phyloP scores from a whole-genome alignment of 2,113 vertebrate species.

The Probosciger aterrimus region DNA sequence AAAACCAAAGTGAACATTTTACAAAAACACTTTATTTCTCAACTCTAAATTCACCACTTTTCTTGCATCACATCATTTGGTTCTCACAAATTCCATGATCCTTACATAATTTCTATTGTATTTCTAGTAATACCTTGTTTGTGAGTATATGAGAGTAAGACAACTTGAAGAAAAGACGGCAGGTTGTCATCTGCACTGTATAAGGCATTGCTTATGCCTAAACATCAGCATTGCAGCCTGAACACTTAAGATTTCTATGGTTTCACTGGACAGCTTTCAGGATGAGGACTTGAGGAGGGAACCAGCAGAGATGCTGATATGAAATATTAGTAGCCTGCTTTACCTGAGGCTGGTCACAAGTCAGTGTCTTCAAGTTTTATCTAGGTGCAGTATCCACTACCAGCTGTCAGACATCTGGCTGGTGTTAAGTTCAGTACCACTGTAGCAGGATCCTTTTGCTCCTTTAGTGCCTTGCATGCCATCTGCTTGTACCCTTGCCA shows the following conservation, averaged over 20 bases:
- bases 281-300: neutral
- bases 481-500: neutral
- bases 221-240: neutral
- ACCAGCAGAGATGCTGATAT: neutral
- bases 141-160: too few relatives aligned
- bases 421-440: rapidly evolving
- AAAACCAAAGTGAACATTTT: rapidly evolving
- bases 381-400: neutral
- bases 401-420: neutral
- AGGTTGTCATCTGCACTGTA: too few relatives aligned
- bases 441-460: neutral
- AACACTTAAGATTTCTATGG: neutral
- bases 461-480: neutral
- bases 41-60: neutral
- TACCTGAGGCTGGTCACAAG: neutral
- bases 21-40: neutral
- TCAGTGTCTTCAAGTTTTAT: neutral
- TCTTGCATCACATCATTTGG: neutral
- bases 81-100: neutral
- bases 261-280: neutral
- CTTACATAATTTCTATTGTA: neutral
- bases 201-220: neutral
- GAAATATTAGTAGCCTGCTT: neutral
- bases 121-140: neutral
- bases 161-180: neutral